Percentiles rank a stretch among this genome's conserved stretches.
Conservation (phyloP, 2,797 vertebrate genomes). For the Synaphobranchus kaupii region DNA sequence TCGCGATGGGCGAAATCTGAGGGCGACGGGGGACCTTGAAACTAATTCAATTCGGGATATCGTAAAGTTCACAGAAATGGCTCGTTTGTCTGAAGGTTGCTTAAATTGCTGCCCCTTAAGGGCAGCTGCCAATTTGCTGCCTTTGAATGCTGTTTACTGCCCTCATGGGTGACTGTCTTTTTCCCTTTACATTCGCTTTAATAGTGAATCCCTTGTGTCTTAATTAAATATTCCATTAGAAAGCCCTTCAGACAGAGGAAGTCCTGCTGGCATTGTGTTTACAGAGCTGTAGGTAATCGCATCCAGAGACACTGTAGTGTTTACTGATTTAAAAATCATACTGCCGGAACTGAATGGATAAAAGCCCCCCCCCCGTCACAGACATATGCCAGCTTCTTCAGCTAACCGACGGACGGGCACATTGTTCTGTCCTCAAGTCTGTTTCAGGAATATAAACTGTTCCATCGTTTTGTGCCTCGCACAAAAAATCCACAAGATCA, state of each 20-base stretch:
- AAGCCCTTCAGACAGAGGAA: background rate
- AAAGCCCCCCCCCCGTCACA: background rate
- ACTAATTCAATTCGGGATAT: constrained; percentile 2
- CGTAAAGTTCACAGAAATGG: background rate
- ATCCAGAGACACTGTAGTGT: background rate
- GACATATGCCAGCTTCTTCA: background rate
- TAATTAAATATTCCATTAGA: constrained; percentile 28
- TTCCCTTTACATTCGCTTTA: constrained; percentile 2
- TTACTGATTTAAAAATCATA: background rate
- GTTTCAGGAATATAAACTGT: background rate
- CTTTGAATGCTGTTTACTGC: constrained; percentile 6
- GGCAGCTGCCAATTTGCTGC: constrained; percentile 10
- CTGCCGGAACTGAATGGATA: background rate
- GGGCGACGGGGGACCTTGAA: background rate
- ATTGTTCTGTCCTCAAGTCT: background rate
- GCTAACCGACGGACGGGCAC: background rate
- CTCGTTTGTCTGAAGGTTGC: constrained; percentile 13
- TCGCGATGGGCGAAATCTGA: background rate
- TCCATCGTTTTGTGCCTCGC: background rate
- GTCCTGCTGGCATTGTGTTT: background rate
- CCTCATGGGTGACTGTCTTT: constrained; percentile 10
- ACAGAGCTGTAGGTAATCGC: constrained; percentile 8
- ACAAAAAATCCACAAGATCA: too few species aligned
- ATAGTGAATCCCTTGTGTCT: constrained; percentile 21
- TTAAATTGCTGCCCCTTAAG: background rate